These are phyloP conservation scores for Patella caerulea DNA, from an alignment of 2,888 invertebrate species.

Conservation along the genomic window DNA sequence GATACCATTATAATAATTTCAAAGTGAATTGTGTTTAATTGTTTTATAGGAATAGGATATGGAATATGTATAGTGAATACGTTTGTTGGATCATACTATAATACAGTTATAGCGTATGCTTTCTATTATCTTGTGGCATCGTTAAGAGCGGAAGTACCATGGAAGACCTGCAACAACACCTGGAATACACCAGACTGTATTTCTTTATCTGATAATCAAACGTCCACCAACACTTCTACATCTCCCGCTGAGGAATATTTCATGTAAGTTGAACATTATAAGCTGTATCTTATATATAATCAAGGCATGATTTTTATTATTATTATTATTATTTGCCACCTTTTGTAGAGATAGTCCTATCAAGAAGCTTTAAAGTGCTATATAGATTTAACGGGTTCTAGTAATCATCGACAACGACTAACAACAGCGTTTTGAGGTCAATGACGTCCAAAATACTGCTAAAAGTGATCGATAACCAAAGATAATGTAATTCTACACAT, in stretches of 20 bases:
- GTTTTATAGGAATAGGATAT: slow-evolving; percentile 87
- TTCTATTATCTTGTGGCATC: slow-evolving; percentile 68
- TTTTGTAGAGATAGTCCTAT: no score
- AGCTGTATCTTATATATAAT: neutral
- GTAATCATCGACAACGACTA: no score
- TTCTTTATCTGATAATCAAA: slow-evolving; percentile 73
- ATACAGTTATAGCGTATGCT: slow-evolving; percentile 97
- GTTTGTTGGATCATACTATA: slow-evolving; percentile 86
- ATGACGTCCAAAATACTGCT: no score
- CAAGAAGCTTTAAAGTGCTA: no score
- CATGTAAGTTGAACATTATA: slow-evolving; percentile 44
- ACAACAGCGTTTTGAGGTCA: no score
- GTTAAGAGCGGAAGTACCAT: slow-evolving; percentile 68
- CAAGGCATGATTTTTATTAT: neutral
- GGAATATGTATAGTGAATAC: slow-evolving; percentile 90
- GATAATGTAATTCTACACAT: no score
- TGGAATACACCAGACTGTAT: slow-evolving; percentile 72
- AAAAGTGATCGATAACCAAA: no score
- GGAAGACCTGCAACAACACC: slow-evolving; percentile 67
- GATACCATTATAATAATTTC: no score
- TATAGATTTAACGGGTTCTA: no score
- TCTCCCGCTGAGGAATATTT: slow-evolving; percentile 64
- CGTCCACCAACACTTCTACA: slow-evolving; percentile 50
- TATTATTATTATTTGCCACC: neutral
- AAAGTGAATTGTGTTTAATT: no score